phyloP scores from a whole-genome alignment of 92 coral and sea anemone genomes.

The Palythoa caribaeorum region DNA sequence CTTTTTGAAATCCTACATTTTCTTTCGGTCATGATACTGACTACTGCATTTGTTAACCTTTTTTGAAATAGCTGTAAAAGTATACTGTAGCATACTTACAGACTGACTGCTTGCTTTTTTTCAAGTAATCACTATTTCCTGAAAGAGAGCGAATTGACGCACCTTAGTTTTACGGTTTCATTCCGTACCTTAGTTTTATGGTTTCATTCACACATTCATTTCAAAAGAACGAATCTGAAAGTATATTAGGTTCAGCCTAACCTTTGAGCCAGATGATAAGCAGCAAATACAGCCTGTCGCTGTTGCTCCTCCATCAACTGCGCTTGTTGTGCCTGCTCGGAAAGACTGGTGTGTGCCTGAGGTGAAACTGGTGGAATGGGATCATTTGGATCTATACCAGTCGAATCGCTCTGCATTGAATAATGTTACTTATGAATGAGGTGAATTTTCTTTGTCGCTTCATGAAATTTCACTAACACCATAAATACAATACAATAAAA shows the following conservation, averaged over 20 bases:
- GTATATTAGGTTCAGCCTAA: neutral
- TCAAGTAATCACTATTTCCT: no score
- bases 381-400: constrained; percentile 70
- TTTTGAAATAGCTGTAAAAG: no score
- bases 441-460: neutral
- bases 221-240: neutral
- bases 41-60: no score
- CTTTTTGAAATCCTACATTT: no score
- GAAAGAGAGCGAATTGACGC: no score
- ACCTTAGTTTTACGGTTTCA: no score
- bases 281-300: constrained; percentile 70
- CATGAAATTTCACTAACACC: no score
- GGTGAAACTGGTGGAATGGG: constrained; percentile 73
- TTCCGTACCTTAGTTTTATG: no score
- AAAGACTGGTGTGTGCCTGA: constrained; percentile 61
- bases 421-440: neutral
- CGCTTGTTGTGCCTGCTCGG: constrained; percentile 60
- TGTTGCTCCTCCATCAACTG: constrained; percentile 64
- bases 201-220: neutral
- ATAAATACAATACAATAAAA: no score
- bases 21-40: no score
- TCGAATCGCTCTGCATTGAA: constrained; percentile 22
- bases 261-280: constrained; percentile 65
- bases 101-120: no score
- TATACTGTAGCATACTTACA: no score